phyloP scores from a whole-genome alignment of 2,113 vertebrate species.

The human (Homo sapiens) region GRCh38 chr6:161637501-161638000 shows the following conservation, averaged over 20 bases:
- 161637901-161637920: fast-evolving
- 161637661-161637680: background rate
- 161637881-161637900: fast-evolving
- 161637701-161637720: background rate
- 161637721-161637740: too few species aligned
- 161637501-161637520: background rate
- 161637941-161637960: background rate
- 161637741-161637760: background rate
- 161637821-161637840: background rate
- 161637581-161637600: fast-evolving
- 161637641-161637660: background rate
- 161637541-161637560: fast-evolving
- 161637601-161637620: fast-evolving
- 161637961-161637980: fast-evolving
- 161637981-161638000: background rate
- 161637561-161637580: fast-evolving
- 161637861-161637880: fast-evolving
- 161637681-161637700: background rate
- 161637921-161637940: background rate
- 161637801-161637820: background rate
- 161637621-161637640: too few species aligned
- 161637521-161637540: too few species aligned
- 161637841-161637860: fast-evolving
- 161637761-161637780: fast-evolving
- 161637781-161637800: fast-evolving